A percentile compares a stretch with the other conserved stretches of the same genome.
phyloP scores from a whole-genome alignment of 2,888 invertebrate genomes.

The Ischnura elegans region DNA sequence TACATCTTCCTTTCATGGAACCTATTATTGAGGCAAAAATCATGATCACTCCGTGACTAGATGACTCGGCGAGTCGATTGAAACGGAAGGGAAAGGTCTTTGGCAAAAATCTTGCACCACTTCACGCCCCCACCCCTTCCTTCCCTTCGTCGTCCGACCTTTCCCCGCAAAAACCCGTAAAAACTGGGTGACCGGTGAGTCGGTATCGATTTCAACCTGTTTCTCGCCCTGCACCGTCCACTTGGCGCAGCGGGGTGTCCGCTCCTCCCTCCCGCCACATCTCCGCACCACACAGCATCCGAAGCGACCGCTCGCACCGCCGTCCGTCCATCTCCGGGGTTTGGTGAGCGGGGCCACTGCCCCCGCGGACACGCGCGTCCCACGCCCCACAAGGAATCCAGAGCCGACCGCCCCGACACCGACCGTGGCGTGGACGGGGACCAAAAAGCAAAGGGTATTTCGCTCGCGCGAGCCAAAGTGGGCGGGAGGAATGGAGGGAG shows the following conservation, averaged over 20 bases:
- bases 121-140: background rate
- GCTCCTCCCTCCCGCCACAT: background rate
- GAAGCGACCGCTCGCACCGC: background rate
- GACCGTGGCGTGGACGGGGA: background rate
- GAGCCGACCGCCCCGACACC: background rate
- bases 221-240: background rate
- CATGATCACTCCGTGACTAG: too few species aligned
- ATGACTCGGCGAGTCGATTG: background rate
- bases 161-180: background rate
- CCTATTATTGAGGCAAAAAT: too few species aligned
- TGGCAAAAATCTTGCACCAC: background rate
- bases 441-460: background rate
- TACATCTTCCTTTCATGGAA: too few species aligned
- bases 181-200: background rate
- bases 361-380: conserved; percentile 40
- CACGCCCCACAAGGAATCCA: background rate
- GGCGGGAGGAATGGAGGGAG: background rate
- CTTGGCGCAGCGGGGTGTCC: background rate
- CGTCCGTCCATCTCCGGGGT: background rate
- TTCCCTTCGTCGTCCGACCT: background rate
- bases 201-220: background rate
- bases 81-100: background rate
- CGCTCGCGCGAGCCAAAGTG: background rate
- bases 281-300: background rate
- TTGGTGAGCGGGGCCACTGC: conserved; percentile 40